These are phyloP conservation scores for Silurus meridionalis DNA, from an alignment of 2,113 vertebrate species.

Conservation along the genomic window DNA sequence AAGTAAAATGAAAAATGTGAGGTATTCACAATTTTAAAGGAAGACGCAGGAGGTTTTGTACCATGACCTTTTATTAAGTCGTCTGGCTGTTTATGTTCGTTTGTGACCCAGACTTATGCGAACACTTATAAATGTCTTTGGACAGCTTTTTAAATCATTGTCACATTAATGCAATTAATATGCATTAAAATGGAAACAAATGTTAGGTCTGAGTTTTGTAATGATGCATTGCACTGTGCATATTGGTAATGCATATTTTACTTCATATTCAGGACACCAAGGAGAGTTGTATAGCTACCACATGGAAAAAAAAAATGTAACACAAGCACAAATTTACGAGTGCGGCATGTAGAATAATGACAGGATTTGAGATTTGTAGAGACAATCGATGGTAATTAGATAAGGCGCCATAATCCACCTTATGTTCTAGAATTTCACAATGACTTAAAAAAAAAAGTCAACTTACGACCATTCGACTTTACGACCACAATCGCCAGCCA, in stretches of 20 bases:
- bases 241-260: slow-evolving; percentile 47
- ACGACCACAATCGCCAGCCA: no score
- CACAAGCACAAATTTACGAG: slow-evolving; percentile 22
- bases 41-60: neutral
- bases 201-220: slow-evolving; percentile 11
- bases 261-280: slow-evolving; percentile 48
- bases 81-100: neutral
- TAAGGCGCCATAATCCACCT: neutral
- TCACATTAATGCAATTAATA: slow-evolving; percentile 22
- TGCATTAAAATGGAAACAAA: slow-evolving; percentile 10
- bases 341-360: slow-evolving; percentile 9
- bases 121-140: neutral
- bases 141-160: neutral
- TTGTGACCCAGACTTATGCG: neutral
- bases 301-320: neutral
- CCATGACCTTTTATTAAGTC: neutral
- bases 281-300: slow-evolving; percentile 41
- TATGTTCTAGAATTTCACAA: neutral
- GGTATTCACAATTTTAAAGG: neutral
- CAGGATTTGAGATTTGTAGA: slow-evolving; percentile 28
- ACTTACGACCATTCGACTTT: no score
- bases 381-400: neutral
- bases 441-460: neutral
- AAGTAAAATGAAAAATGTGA: neutral
- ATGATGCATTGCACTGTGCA: slow-evolving; percentile 27